Evolutionary conservation across 92 coral and sea anemone genomes (phyloP), one percentile per base, ranked within the genome.

Genomic region (Epizoanthus fatuus): DNA sequence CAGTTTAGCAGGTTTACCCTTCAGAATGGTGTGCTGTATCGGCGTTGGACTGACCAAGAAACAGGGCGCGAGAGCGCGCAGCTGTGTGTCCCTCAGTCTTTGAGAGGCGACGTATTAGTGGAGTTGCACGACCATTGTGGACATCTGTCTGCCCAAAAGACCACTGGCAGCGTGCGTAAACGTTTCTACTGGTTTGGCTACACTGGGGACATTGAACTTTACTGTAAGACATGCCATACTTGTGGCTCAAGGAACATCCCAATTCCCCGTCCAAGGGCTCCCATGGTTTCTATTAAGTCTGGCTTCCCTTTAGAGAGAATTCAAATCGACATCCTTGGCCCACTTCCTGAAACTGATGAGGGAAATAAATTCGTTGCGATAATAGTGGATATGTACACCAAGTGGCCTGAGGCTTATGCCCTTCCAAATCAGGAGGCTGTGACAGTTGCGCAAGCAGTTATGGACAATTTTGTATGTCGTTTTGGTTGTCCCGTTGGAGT

Each of bases 241-340:
- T 89, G 86, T n/a, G 63, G 85, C 42, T 57, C 70, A 40, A 72
- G 85, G 37, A 89, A 84, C n/a, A 37, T 55, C 0, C 80, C 74
- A 10, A 53, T 64, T 32, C 70, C 85, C 3, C 72, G 72, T 13
- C 80, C 42, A 9, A 84, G 81, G 74, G 85, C 76, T 9, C 89
- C 89, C 37, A 49, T 88, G 84, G n/a, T 59, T 35, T 65, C 78
- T 16, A 75, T 68, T 29, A 65, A 52, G 63, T 68, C 78, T 11
- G 87, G 86, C 35, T 90, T 49, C 51, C 90, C 90, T 29, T 38
- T 85, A 14, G 89, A 89, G 67, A 77, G 80, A 72, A 82, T 89
- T n/a, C 85, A 81, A 3, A 64, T 89, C 42, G 86, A 77, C 74
- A 44, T 89, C 17, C 69, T 77, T 3, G 86, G 92, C 35, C 92